Evolutionary conservation across 2,113 vertebrate genomes (phyloP), one percentile per base, ranked within the genome.

Genomic region (Oxygymnocypris stewartii): DNA sequence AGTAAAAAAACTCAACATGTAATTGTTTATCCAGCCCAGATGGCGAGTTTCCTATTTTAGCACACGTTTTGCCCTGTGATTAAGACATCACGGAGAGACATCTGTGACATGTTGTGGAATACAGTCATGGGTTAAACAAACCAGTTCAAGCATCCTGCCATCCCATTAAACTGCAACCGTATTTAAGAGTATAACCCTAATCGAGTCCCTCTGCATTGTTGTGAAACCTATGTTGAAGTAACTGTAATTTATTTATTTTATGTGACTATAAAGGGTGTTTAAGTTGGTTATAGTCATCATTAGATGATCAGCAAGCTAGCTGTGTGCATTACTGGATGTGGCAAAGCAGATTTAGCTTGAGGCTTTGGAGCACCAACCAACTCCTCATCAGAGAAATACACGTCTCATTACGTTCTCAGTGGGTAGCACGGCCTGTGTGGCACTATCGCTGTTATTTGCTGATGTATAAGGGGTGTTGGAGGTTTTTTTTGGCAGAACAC

Each of bases 41-140:
- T 93, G 92, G 91, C 90, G 88, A 93, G 90, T 93, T 93, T 93
- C 92, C 91, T 89, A 90, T 90, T 92, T 91, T 91, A 92, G 92
- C 47, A 85, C 28, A 2, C 61, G 61, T 51, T 67, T 35, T 65
- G 25, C 91, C 79, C 88, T 92, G 80, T 93, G 90, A 93, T 94
- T 93, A 92, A 84, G 84, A 90, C 74, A 28, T 77, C 84, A 90
- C 84, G 40, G 37, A 57, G 47, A 18, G 47, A 75, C 40, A n/a
- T 57, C 65, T 86, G 54, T 85, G 87, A 69, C 16, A 37, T 25
- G 35, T n/a, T 61, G 71, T 84, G 49, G 51, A 44, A 31, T 28
- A 65, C n/a, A 82, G 40, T 47, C 59, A 65, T 31, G 7, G 16
- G 13, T 65, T n/a, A 44, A 25, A 44, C n/a, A n/a, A n/a, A n/a